These are phyloP conservation scores for Dendrocincla tyrannina DNA, from an alignment of 2,797 vertebrate species.

Conservation along the genomic window DNA sequence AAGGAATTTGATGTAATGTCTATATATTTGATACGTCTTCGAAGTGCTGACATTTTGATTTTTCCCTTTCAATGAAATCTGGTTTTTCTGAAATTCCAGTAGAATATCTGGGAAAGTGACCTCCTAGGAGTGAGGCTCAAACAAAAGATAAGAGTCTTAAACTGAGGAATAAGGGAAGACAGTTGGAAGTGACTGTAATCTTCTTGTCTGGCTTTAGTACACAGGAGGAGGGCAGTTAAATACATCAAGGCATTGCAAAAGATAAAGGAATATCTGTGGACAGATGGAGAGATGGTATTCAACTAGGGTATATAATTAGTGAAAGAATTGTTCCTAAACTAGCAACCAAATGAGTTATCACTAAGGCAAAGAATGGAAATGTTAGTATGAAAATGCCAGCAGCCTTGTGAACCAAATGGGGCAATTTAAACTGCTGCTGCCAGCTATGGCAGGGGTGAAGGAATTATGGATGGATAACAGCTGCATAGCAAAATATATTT, in stretches of 20 bases:
- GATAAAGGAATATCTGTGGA: constrained; percentile 42
- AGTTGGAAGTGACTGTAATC: constrained; percentile 55
- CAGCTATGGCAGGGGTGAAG: neutral
- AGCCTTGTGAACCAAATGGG: neutral
- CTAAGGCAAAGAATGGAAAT: neutral
- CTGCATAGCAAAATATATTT: neutral
- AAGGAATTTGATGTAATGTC: neutral
- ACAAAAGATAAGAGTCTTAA: constrained; percentile 41
- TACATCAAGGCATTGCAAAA: constrained; percentile 32
- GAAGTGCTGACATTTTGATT: neutral
- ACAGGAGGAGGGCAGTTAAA: constrained; percentile 47
- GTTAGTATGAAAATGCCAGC: neutral
- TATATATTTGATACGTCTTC: neutral
- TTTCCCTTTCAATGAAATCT: neutral
- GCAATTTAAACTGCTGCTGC: neutral
- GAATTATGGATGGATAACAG: neutral
- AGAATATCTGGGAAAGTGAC: neutral
- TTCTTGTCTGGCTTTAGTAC: constrained; percentile 44
- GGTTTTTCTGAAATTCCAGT: neutral
- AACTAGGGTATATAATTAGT: neutral
- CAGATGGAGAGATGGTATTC: neutral
- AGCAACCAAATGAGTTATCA: neutral
- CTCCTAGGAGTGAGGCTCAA: neutral
- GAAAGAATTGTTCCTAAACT: constrained; percentile 8
- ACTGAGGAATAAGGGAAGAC: constrained; percentile 41